These are phyloP conservation scores for Morinoia aosen DNA, from an alignment of 2,888 invertebrate genomes.

Conservation along the genomic window DNA sequence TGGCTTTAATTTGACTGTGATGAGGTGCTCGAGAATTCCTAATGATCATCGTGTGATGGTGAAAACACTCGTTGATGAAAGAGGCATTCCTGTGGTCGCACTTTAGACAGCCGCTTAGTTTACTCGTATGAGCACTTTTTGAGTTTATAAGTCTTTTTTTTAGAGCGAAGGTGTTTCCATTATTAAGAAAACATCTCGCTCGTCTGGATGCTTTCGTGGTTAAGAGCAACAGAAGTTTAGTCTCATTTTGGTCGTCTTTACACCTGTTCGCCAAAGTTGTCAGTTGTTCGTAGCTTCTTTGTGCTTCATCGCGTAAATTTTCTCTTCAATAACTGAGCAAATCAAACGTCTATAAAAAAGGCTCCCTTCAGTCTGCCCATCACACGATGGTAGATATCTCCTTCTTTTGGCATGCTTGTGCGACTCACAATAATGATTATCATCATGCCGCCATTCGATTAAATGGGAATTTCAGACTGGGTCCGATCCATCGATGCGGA, in stretches of 20 bases:
- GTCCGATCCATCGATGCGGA: not conserved
- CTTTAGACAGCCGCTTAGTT: not conserved
- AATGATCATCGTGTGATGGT: no score
- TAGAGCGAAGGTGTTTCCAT: not conserved
- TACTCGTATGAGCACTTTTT: not conserved
- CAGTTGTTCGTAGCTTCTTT: not conserved
- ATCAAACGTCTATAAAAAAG: not conserved
- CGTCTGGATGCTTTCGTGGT: not conserved
- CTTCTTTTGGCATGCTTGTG: not conserved
- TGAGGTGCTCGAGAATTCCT: no score
- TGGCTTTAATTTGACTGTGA: no score
- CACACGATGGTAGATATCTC: not conserved
- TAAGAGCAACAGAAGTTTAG: not conserved
- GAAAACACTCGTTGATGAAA: not conserved
- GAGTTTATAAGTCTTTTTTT: not conserved
- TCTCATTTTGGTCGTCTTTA: not conserved
- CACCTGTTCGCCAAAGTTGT: not conserved
- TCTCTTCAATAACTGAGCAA: not conserved
- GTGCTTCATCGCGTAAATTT: not conserved
- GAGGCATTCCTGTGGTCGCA: not conserved
- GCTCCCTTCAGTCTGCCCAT: not conserved
- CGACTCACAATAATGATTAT: not conserved
- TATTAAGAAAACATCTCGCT: not conserved
- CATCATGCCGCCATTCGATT: not conserved
- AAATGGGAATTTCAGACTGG: not conserved